Percentiles rank a stretch among this genome's conserved stretches.
phyloP scores from a whole-genome alignment of 2,797 vertebrate genomes.

The Pantherophis alleghaniensis region DNA sequence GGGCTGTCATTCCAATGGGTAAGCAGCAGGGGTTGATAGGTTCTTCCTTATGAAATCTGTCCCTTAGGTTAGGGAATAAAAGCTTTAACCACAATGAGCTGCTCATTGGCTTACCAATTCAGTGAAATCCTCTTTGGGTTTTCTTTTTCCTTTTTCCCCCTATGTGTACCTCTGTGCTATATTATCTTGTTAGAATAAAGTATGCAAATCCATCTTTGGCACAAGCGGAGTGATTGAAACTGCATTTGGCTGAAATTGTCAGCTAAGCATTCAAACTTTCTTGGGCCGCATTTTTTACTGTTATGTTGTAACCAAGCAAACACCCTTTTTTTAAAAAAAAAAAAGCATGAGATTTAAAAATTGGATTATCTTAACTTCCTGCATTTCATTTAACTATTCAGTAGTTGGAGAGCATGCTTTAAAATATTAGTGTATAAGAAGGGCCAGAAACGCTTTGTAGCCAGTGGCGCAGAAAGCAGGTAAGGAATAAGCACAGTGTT shows the following conservation, averaged over 20 bases:
- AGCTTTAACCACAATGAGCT: slow-evolving; percentile 73
- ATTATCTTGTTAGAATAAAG: slow-evolving; percentile 58
- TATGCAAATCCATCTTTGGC: slow-evolving; percentile 51
- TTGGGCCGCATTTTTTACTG: slow-evolving; percentile 41
- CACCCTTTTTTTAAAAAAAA: slow-evolving; percentile 5
- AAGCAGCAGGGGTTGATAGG: slow-evolving; percentile 33
- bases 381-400: slow-evolving; percentile 41
- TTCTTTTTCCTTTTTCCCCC: slow-evolving; percentile 55
- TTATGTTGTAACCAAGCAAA: slow-evolving; percentile 20
- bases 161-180: slow-evolving; percentile 65
- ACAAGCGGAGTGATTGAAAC: slow-evolving; percentile 58
- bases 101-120: slow-evolving; percentile 70
- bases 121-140: slow-evolving; percentile 65
- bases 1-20: neutral
- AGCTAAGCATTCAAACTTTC: slow-evolving; percentile 40
- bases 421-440: slow-evolving; percentile 71
- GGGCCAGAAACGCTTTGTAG: slow-evolving; percentile 70
- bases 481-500: slow-evolving; percentile 78
- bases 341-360: slow-evolving; percentile 28
- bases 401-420: slow-evolving; percentile 48
- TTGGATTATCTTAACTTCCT: slow-evolving; percentile 34
- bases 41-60: slow-evolving; percentile 67
- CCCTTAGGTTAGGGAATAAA: slow-evolving; percentile 67
- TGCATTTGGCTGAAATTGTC: slow-evolving; percentile 56
- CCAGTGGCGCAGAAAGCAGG: slow-evolving; percentile 74